Evolutionary conservation across 37 sponge, comb jelly and placozoan species (phyloP).

Genomic region (Axinella damicornis): DNA sequence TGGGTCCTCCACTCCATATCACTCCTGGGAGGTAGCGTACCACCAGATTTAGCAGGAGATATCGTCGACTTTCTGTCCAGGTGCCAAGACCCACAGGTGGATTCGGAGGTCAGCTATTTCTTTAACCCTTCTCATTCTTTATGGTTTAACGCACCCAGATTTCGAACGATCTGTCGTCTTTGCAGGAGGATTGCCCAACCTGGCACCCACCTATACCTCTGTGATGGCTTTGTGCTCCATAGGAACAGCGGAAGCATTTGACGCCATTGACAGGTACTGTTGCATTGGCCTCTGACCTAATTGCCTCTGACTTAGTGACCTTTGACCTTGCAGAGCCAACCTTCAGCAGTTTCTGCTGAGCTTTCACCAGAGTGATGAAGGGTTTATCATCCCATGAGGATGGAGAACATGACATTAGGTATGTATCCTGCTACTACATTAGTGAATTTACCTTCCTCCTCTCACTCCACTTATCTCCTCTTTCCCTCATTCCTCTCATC

Average conservation of each 20-base stretch:
- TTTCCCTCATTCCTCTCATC: too few species aligned
- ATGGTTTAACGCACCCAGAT: too few species aligned
- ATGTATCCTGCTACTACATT: too few species aligned
- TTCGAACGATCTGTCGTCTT: too few species aligned
- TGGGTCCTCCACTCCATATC: conserved; percentile 94
- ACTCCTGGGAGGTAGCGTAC: conserved; percentile 57
- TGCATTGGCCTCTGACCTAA: too few species aligned
- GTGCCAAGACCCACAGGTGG: conserved; percentile 90
- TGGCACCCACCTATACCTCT: conserved; percentile 97
- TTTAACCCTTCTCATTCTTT: too few species aligned
- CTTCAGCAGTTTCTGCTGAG: conserved; percentile 68
- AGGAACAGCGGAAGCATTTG: conserved; percentile 85
- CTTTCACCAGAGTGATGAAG: conserved; percentile 84
- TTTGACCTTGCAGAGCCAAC: conserved; percentile 9
- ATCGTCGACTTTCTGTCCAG: conserved; percentile 79
- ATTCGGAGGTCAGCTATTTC: conserved; percentile 82
- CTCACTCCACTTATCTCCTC: too few species aligned
- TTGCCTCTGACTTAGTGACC: too few species aligned
- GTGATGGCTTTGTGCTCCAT: conserved; percentile 86
- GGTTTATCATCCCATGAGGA: conserved; percentile 95
- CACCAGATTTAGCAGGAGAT: conserved; percentile 15
- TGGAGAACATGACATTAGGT: conserved; percentile 96
- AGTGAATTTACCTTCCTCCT: too few species aligned
- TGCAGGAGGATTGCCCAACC: conserved; percentile 91
- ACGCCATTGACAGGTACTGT: conserved; percentile 68